Evolutionary conservation across 1,140 invertebrate genomes (phyloP), one percentile per base, ranked within the genome.

Genomic region (Drosophila pandora): DNA sequence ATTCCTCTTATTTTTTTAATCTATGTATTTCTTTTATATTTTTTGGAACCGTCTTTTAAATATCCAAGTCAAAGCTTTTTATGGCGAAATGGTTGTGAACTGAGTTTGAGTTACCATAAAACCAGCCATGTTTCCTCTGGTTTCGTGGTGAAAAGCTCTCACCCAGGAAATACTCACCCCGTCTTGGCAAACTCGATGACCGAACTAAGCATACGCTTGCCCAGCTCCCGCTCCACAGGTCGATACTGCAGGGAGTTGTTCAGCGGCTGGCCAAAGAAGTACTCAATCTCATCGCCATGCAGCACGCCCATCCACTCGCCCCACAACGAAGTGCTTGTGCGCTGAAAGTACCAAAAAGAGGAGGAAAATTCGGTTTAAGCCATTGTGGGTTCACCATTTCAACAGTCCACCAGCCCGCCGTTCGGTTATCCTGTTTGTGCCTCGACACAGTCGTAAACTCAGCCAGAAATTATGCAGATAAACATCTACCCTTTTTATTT

Each of bases 261-360:
- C 57, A 98, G 92, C 3, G 97, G 97, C 91, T 97, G 96, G 13
- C 98, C 98, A 87, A 99, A 99, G 55, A 98, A 96, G 92, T 98
- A 99, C 92, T 98, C 97, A 79, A 99, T 97, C 92, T 99, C 98
- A 90, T 99, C 97, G 2, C 96, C 98, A 85, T 99, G 98, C 94
- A 99, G 95, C 43, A 98, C 97, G 0, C 98, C 98, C 97, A 99
- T 98, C 98, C 98, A 99, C 90, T 97, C 94, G 13, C 97, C 97
- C 98, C 98, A 99, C 23, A 97, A 93, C 87, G 96, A 96, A 9
- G 95, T 96, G 83, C 96, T 96, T 9, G 96, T 97, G 73, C 97
- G 95, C 95, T 98, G 95, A 17, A 43, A 30, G 60, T 9, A 76
- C 34, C 50, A 34, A 25, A n/a, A 59, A 48, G 12, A 41, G 37